Percentiles rank a stretch among this genome's conserved stretches.
phyloP scores from a whole-genome alignment of 2,113 vertebrate species.

The Macaca fascicularis region DNA sequence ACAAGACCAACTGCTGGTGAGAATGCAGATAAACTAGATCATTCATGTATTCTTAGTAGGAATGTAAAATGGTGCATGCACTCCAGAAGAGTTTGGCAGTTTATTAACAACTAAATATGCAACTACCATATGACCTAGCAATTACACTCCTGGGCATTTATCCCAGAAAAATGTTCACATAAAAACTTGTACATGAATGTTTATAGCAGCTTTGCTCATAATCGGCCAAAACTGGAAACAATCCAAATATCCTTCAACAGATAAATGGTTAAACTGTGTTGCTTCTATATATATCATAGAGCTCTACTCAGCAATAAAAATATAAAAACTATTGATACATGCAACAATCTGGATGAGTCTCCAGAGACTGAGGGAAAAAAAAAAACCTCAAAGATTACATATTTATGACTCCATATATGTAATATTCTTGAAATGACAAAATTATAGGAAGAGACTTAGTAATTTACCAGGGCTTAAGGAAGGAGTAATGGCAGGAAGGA shows the following conservation, averaged over 20 bases:
- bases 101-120: neutral
- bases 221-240: neutral
- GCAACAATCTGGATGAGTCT: neutral
- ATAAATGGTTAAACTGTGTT: neutral
- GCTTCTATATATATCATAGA: neutral
- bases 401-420: neutral
- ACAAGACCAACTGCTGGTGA: neutral
- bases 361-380: neutral
- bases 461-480: neutral
- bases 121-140: neutral
- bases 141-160: neutral
- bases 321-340: neutral
- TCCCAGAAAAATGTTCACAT: neutral
- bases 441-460: neutral
- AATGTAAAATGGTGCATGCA: neutral
- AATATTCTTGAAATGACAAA: neutral
- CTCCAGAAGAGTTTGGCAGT: neutral
- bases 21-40: neutral
- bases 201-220: neutral
- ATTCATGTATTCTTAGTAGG: neutral
- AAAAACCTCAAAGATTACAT: neutral
- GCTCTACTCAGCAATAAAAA: neutral
- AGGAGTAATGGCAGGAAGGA: neutral
- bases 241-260: neutral
- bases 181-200: neutral